Evolutionary conservation across 1,140 invertebrate genomes (phyloP), one percentile per base, ranked within the genome.

Genomic region (Caerostris extrusa): DNA sequence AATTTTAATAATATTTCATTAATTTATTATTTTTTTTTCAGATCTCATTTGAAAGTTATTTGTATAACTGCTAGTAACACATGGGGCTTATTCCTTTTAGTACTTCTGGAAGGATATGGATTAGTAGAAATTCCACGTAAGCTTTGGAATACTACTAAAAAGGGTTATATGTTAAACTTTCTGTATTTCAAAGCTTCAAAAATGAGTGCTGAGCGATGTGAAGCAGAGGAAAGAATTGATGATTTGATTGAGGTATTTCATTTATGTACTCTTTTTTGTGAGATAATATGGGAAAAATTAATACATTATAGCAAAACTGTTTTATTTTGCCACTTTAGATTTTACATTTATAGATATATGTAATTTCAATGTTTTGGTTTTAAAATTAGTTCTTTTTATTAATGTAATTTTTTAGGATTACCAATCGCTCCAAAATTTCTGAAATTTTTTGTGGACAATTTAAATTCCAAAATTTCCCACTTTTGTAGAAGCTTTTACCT

Each of bases 1-100:
- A 34, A 34, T 34, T 34, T 85, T 57, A 85, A 85, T 56, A 7
- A 14, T 34, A 53, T 19, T 61, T 61, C 17, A 53, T 61, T 55
- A 8, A n/a, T 87, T 89, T 69, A 61, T 89, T 90, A 55, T 91
- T 7, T 91, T 94, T n/a, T 92, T 96, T 96, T 92, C 95, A 98
- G 97, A 95, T 97, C 98, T 94, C 98, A 99, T 96, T 96, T 99
- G 14, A 99, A 99, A 97, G 98, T 98, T 0, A 99, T 99, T 94
- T 98, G 99, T 81, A 98, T 99, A n/a, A 99, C 99, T 17, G 99
- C 99, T 10, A 99, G 98, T 95, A 99, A 99, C 95, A 99, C 99
- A 0, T 99, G 99, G 99, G 99, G 99, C 92, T 96, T 99, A 60
- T 99, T 99, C 96, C 96, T 99, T 53, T 96, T 99, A 19, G 98